Conservation (phyloP, 2,797 vertebrate genomes). For the Lepus townsendii region DNA sequence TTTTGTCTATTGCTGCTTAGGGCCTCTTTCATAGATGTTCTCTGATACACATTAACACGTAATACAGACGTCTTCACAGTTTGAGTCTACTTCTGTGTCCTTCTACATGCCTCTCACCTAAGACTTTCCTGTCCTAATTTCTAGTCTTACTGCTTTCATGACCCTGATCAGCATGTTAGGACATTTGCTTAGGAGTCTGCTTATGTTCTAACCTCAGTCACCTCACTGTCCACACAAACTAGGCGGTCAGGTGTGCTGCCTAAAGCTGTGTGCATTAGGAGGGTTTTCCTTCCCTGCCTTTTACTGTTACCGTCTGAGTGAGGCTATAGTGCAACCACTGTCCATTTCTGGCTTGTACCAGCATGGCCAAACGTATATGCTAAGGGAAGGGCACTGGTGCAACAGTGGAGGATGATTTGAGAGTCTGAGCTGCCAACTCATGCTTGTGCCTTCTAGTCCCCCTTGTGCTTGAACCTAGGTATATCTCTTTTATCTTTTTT, state of each 20-base stretch:
- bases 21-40: not conserved
- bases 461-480: not conserved
- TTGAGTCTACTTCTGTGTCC: not conserved
- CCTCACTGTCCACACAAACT: not conserved
- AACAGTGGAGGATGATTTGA: not conserved
- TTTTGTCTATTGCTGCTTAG: not conserved
- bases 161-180: not conserved
- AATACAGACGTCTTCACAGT: not conserved
- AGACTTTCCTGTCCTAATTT: not conserved
- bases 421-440: not conserved
- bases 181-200: not conserved
- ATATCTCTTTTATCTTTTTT: slow-evolving; percentile 23
- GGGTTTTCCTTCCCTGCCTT: not conserved
- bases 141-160: not conserved
- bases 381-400: not conserved
- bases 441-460: not conserved
- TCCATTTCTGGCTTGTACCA: not conserved
- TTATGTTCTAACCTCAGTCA: not conserved
- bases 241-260: not conserved
- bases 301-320: not conserved
- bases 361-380: not conserved
- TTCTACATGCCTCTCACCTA: not conserved
- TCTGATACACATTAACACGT: not conserved
- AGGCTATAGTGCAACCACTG: not conserved
- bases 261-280: not conserved